phyloP scores from a whole-genome alignment of 2,113 vertebrate genomes.

The Bucco capensis region DNA sequence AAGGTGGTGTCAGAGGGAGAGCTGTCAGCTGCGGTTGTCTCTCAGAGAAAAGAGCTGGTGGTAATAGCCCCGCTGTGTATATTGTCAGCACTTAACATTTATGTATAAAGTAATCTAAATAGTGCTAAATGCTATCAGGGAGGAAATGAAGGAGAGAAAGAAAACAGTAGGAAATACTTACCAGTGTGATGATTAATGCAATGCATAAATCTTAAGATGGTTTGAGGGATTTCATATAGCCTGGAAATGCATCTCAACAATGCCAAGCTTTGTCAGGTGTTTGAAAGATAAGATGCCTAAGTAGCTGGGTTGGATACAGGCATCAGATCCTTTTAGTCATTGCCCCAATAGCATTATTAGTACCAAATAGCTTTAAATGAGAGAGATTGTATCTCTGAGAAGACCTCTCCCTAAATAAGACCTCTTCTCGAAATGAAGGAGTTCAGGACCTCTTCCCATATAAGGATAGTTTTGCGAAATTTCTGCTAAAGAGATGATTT shows the following conservation, averaged over 20 bases:
- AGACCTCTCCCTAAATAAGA: not conserved
- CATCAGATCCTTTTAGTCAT: not conserved
- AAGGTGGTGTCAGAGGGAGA: not conserved
- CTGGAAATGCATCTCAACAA: not conserved
- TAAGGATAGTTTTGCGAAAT: not conserved
- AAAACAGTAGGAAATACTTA: not conserved
- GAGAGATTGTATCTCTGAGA: not conserved
- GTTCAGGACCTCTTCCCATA: not conserved
- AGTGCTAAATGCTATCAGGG: not conserved
- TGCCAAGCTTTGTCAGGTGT: not conserved
- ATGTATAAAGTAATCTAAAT: not conserved
- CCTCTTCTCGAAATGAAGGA: not conserved
- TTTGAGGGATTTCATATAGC: not conserved
- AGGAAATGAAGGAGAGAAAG: not conserved
- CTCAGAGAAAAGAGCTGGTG: not conserved
- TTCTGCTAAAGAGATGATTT: not conserved
- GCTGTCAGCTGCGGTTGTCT: not conserved
- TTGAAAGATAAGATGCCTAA: not conserved
- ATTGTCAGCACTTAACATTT: not conserved
- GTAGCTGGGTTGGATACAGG: not conserved
- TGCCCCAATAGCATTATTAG: not conserved
- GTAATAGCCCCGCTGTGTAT: not conserved
- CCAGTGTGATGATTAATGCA: not conserved
- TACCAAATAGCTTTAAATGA: not conserved
- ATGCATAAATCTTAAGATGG: not conserved